These are phyloP conservation scores for Drosophila paranaensis DNA, from an alignment of 2,888 invertebrate species.

Conservation along the genomic window DNA sequence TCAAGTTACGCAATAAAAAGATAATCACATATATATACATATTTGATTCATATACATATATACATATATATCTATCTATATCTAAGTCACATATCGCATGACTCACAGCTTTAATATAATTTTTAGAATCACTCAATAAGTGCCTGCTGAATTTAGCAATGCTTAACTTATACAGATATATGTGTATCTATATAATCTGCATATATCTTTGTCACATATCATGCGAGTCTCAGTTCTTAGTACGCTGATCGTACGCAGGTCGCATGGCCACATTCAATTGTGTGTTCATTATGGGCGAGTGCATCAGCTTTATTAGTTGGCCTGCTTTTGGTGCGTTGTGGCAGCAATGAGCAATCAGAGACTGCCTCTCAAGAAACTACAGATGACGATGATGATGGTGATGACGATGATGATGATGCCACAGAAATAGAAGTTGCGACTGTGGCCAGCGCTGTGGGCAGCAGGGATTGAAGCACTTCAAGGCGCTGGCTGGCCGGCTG, in stretches of 20 bases:
- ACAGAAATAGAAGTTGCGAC: conserved; percentile 65
- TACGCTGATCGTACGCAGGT: conserved; percentile 11
- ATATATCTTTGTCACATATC: neutral
- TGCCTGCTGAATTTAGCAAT: neutral
- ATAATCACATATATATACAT: neutral
- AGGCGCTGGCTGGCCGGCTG: conserved; percentile 56
- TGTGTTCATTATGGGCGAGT: conserved; percentile 42
- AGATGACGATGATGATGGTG: conserved; percentile 25
- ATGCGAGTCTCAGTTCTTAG: conserved; percentile 5
- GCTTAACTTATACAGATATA: too few species aligned
- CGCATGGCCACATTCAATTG: conserved; percentile 41
- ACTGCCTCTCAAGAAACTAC: conserved; percentile 30
- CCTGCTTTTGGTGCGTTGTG: conserved; percentile 49
- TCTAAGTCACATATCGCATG: neutral
- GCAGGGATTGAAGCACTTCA: conserved; percentile 62
- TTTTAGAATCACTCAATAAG: neutral
- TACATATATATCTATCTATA: neutral
- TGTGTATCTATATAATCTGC: too few species aligned
- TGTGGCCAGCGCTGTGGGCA: conserved; percentile 7
- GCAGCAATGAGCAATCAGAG: conserved; percentile 40
- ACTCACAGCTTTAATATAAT: neutral
- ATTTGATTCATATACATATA: neutral
- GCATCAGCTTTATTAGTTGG: conserved; percentile 72
- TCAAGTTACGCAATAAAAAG: too few species aligned
- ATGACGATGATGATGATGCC: conserved; percentile 34